Percentiles rank a stretch among this genome's conserved stretches.
Evolutionary conservation across 2,113 vertebrate species (phyloP).

Genomic region (Epinephelus fuscoguttatus): DNA sequence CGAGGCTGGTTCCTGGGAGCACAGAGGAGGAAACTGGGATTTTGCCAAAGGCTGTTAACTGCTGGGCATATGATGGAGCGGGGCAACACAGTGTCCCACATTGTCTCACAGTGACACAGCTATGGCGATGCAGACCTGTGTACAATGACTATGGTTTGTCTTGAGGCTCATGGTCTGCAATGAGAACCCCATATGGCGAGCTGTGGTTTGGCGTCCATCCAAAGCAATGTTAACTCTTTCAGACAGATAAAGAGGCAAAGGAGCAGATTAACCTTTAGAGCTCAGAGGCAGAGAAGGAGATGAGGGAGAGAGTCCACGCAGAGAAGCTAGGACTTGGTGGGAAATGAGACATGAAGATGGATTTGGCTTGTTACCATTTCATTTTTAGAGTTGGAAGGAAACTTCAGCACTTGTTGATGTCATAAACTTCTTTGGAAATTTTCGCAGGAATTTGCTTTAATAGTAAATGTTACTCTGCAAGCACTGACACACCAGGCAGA

Average conservation of each 20-base stretch:
- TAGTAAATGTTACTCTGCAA: neutral
- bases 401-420: conserved; percentile 1
- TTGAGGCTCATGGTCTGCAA: conserved; percentile 31
- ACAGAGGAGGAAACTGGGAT: conserved; percentile 54
- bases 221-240: conserved; percentile 68
- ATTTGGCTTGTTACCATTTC: conserved; percentile 2
- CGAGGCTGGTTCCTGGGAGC: conserved; percentile 58
- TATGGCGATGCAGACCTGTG: conserved; percentile 31
- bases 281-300: conserved; percentile 12
- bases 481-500: no score
- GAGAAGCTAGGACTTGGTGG: conserved; percentile 5
- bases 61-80: conserved; percentile 49
- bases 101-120: conserved; percentile 44
- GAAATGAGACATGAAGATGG: conserved; percentile 22
- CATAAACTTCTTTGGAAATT: neutral
- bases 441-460: neutral
- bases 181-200: conserved; percentile 63
- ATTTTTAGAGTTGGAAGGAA: neutral
- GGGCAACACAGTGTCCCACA: conserved; percentile 45
- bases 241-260: conserved; percentile 31
- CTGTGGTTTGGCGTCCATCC: conserved; percentile 49
- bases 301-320: conserved; percentile 8
- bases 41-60: conserved; percentile 66
- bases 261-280: conserved; percentile 48
- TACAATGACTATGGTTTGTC: conserved; percentile 25